Conservation (phyloP, 2,888 invertebrate genomes). For the Chalcis sispes region DNA sequence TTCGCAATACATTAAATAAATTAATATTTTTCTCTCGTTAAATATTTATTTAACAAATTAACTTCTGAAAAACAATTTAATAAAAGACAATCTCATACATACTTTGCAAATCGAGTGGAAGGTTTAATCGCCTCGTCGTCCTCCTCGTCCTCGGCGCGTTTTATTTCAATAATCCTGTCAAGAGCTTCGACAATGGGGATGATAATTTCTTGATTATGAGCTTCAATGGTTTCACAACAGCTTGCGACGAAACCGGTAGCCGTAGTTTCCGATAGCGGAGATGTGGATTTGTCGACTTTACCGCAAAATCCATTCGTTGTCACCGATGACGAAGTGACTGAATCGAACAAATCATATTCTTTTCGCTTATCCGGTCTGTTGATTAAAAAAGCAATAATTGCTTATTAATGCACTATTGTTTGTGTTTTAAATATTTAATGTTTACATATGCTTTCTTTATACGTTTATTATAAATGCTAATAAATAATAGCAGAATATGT, state of each 20-base stretch:
- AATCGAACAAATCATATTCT: constrained; percentile 31
- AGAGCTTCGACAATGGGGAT: constrained; percentile 63
- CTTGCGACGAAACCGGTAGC: not conserved
- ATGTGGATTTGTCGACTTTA: constrained; percentile 36
- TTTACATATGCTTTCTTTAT: too few species aligned
- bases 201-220: constrained; percentile 58
- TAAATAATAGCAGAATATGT: too few species aligned
- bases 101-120: constrained; percentile 13
- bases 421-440: too few species aligned
- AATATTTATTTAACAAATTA: not conserved
- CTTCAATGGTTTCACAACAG: constrained; percentile 1
- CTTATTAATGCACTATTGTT: too few species aligned
- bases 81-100: not conserved
- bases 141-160: constrained; percentile 20
- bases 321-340: constrained; percentile 29
- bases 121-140: not conserved
- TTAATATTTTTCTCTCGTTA: not conserved
- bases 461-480: too few species aligned
- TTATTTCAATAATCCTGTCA: constrained; percentile 59
- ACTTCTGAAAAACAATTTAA: not conserved
- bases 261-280: constrained; percentile 19
- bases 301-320: not conserved
- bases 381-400: too few species aligned
- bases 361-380: constrained; percentile 23
- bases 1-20: too few species aligned